Conservation (phyloP, 2,113 vertebrate genomes). For the Shinisaurus crocodilurus region DNA sequence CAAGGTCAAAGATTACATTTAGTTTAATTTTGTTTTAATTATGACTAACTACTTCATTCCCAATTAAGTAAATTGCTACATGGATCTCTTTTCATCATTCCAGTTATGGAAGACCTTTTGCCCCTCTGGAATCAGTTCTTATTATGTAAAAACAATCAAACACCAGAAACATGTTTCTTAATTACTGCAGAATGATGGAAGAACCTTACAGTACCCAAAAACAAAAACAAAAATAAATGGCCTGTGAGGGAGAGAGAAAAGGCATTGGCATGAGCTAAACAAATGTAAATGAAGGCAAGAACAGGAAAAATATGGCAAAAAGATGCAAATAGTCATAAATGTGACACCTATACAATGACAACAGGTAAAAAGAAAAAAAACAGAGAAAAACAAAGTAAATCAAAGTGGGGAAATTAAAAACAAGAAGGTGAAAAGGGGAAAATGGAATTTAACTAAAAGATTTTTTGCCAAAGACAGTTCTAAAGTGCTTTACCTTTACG, state of each 20-base stretch:
- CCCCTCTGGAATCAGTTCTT: slow-evolving; percentile 38
- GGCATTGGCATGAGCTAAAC: slow-evolving; percentile 1
- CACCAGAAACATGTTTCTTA: slow-evolving; percentile 16
- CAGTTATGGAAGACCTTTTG: slow-evolving; percentile 29
- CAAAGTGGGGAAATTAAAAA: background rate
- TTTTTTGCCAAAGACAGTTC: background rate
- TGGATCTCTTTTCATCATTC: slow-evolving; percentile 41
- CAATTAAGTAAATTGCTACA: slow-evolving; percentile 34
- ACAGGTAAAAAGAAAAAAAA: background rate
- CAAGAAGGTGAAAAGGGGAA: rapidly evolving
- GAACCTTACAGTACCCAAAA: background rate
- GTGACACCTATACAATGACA: background rate
- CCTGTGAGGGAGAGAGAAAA: background rate
- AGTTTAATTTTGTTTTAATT: slow-evolving; percentile 44
- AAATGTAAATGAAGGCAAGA: slow-evolving; percentile 27
- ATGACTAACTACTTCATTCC: slow-evolving; percentile 32
- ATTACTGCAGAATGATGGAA: slow-evolving; percentile 35
- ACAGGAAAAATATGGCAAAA: slow-evolving; percentile 2
- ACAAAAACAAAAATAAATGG: background rate
- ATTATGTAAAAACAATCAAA: slow-evolving; percentile 39
- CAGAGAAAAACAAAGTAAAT: background rate
- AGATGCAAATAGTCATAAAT: background rate
- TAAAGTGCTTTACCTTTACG: background rate
- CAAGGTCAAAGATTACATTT: slow-evolving; percentile 35
- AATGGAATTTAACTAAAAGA: background rate